Evolutionary conservation across 2,888 invertebrate species (phyloP).

Genomic region (Leucophenga maculata): DNA sequence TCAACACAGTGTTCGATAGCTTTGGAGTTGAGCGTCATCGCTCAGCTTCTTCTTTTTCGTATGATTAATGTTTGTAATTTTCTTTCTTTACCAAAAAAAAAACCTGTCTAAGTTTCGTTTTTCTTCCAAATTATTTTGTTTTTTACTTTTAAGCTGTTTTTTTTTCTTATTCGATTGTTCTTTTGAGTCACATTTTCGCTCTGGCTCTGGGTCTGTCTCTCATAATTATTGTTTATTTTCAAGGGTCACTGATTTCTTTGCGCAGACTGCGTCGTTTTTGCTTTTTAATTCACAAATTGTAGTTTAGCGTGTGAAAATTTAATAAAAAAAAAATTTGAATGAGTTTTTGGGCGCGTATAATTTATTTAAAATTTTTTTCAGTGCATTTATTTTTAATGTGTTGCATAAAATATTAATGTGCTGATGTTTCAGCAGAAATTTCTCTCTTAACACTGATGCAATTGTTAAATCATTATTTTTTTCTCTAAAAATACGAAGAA

Average conservation of each 20-base stretch:
- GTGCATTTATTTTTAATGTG: too few relatives aligned
- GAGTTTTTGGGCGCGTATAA: too few relatives aligned
- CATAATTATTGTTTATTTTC: constrained; percentile 25
- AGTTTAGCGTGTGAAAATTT: constrained; percentile 21
- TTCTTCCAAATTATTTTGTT: background rate
- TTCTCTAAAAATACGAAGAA: too few relatives aligned
- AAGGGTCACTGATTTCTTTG: constrained; percentile 23
- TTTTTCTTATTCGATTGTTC: background rate
- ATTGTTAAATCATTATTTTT: too few relatives aligned
- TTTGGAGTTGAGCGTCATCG: background rate
- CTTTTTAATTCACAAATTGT: background rate
- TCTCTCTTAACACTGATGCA: too few relatives aligned
- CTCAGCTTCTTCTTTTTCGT: constrained; percentile 7
- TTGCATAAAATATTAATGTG: too few relatives aligned
- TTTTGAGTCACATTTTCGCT: background rate
- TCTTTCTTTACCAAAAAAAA: background rate
- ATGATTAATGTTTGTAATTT: constrained; percentile 26
- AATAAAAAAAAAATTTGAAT: too few relatives aligned
- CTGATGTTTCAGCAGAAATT: too few relatives aligned
- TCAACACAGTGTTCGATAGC: background rate
- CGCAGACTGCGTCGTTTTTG: background rate
- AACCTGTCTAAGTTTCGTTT: background rate
- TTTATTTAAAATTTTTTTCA: too few relatives aligned
- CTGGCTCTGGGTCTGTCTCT: background rate
- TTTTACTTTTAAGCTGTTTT: background rate